Base-by-base conservation (phyloP, 2,888 invertebrate genomes). In the Alsophila aescularia region DNA sequence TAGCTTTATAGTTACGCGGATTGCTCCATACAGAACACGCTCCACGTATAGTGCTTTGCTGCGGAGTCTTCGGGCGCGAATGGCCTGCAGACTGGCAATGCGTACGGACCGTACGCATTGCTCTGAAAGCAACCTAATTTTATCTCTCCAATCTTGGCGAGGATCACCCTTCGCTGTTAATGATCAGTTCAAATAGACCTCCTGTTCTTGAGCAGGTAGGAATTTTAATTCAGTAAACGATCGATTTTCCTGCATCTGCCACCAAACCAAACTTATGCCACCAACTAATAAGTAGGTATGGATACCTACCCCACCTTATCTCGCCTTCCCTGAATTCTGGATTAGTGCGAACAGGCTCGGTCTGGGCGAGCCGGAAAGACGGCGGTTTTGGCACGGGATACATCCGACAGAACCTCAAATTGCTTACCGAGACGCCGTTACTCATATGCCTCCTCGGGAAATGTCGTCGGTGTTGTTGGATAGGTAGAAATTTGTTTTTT, bases 301-400 rank as follows among this genome's bases (percentile, higher is more conserved):
- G 2, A 39, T 52, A 34, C 14, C 53, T 24, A 7, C 8, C 62
- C 53, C 8, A 7, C 8, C 62, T 60, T 41, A 49, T 51, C 52
- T 27, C 52, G 21, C n/a, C 15, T 15, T 47, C 45, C 53, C 58
- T 68, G 74, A 77, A 81, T 69, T 72, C 67, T 39, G 67, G 79
- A 72, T 78, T 71, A 72, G 57, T 49, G 52, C 56, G 49, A 57
- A 63, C 60, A 67, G 69, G 66, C 65, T 70, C 65, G 50, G 63
- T 64, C 53, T 67, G 43, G 62, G 52, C 70, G 49, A 58, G 73
- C 79, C 80, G 83, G 83, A 83, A 83, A 86, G 83, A 82, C 76
- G 80, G 81, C 83, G 84, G 83, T 85, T 86, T 87, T 90, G 90
- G 90, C 90, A 89, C 74, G 52, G 69, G 70, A 69, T 58, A 63